A percentile compares a stretch with the other conserved stretches of the same genome.
These are phyloP conservation scores for Lucilia cuprina DNA, from an alignment of 1,140 invertebrate species.

Conservation along the genomic window DNA sequence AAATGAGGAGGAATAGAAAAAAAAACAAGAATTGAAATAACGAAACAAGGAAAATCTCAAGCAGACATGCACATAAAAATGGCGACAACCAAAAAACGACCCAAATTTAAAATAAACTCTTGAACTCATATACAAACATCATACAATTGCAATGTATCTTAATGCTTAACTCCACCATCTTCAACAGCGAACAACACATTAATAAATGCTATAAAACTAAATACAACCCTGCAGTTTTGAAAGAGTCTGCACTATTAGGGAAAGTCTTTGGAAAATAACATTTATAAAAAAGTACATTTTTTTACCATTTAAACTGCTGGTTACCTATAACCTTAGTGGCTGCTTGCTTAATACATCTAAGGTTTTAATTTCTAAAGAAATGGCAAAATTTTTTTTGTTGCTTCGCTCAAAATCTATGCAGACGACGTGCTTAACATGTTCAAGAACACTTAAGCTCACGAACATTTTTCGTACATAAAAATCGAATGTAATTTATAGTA, in stretches of 20 bases:
- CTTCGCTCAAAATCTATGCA: not conserved
- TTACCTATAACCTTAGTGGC: not conserved
- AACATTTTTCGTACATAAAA: not conserved
- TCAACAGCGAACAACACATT: not conserved
- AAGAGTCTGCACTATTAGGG: no score
- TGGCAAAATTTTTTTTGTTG: not conserved
- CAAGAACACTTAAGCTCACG: not conserved
- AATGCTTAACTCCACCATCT: not conserved
- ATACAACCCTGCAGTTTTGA: no score
- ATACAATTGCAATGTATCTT: not conserved
- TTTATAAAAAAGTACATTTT: no score
- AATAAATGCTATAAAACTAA: not conserved
- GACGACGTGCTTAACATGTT: constrained; percentile 7
- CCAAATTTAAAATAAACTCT: not conserved
- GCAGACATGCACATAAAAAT: constrained; percentile 13
- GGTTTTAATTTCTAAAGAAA: not conserved
- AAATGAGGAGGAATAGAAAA: no score
- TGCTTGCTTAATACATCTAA: not conserved
- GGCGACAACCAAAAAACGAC: constrained; percentile 12
- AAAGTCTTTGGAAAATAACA: no score
- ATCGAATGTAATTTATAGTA: not conserved
- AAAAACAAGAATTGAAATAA: not conserved
- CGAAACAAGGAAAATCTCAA: not conserved
- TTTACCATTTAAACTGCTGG: no score
- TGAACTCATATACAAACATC: not conserved